Evolutionary conservation across 1,140 invertebrate genomes (phyloP), one percentile per base, ranked within the genome.

Genomic region (Ceratoteleas bidentatus): DNA sequence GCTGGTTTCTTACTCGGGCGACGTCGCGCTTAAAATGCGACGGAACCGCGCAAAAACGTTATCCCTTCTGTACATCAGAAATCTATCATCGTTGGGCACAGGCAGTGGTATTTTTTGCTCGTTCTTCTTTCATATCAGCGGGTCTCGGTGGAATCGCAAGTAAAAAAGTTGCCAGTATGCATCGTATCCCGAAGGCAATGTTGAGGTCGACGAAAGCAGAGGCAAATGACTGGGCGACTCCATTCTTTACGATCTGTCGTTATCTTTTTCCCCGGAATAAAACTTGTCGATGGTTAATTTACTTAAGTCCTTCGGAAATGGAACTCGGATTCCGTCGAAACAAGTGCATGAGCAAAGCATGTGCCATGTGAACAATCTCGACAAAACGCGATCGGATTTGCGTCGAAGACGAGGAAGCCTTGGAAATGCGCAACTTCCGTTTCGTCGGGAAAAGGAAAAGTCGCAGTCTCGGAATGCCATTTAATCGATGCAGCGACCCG

Each of bases 381-480:
- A 24, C 24, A 24, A 24, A 24, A 72, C 76, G 73, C 34, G 68
- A 68, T 56, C 66, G 69, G 79, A 76, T 81, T 83, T 74, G n/a
- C 56, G 70, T 24, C 58, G 61, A 81, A 83, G 49, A 47, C 43
- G 32, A 61, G 56, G 69, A 40, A 52, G 43, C 14, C 69, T 57
- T 49, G 53, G 4, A 75, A 79, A 80, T 72, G 14, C 66, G 61
- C 66, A 61, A 76, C 68, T 69, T 69, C 65, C 49, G 43, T 73
- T 72, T 72, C 52, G 72, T 24, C 43, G 58, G 78, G 69, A 73
- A 68, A 85, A 76, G 49, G 84, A 85, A 87, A 88, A 88, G 84
- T 88, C 87, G 78, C 77, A 74, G 81, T 78, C 82, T 77, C 69
- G 87, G 86, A 88, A 89, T 88, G 85, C 81, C 84, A 82, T 88